A percentile compares a stretch with the other conserved stretches of the same genome.
Evolutionary conservation across 2,113 vertebrate species (phyloP).

Genomic region (Collichthys lucidus): DNA sequence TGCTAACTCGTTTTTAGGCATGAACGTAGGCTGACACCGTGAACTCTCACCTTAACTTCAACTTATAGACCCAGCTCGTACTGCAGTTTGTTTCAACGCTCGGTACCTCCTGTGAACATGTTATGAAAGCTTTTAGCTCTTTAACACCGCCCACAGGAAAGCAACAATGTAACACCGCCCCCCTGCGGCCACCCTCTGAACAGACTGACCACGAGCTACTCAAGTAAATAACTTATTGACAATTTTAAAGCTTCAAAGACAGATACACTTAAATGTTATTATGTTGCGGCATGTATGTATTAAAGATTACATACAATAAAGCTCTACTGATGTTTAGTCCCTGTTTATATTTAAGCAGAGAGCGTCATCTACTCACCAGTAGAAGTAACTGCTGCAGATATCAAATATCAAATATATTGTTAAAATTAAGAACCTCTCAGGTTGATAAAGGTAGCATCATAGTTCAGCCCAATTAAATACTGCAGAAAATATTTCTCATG

Average conservation of each 20-base stretch:
- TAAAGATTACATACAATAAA: too few species aligned
- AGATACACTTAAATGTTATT: too few species aligned
- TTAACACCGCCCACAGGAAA: conserved; percentile 14
- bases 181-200: not conserved
- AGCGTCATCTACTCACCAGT: conserved; percentile 10
- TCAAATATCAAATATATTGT: too few species aligned
- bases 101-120: not conserved
- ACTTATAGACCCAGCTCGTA: not conserved
- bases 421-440: too few species aligned
- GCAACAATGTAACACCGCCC: not conserved
- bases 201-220: not conserved
- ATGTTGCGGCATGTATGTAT: too few species aligned
- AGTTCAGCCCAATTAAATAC: too few species aligned
- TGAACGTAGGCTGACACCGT: not conserved
- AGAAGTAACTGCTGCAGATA: conserved; percentile 14
- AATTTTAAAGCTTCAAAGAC: too few species aligned
- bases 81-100: too few species aligned
- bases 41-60: conserved; percentile 20
- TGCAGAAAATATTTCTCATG: too few species aligned
- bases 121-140: conserved; percentile 6
- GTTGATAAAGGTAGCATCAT: too few species aligned
- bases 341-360: not conserved
- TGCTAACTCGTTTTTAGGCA: not conserved
- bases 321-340: too few species aligned
- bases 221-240: not conserved